Base-by-base conservation (phyloP, 2,888 invertebrate genomes). In the Sinelater perroti region DNA sequence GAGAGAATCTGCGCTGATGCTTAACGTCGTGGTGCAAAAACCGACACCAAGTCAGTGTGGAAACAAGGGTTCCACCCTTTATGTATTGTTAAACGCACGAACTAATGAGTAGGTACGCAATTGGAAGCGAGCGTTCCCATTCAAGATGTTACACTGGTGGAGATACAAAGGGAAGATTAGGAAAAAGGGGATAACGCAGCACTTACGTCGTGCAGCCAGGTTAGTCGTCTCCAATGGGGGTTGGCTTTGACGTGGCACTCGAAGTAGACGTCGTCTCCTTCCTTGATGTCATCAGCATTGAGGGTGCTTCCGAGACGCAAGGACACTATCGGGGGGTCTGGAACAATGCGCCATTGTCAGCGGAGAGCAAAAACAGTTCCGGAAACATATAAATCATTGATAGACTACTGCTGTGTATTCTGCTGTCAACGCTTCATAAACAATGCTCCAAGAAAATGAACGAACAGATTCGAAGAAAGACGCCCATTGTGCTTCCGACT, bases 231-330 rank as follows among this genome's bases (percentile, higher is more conserved):
- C 82, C 89, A 91, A 61, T 87, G 87, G 26, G 94, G 94, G 81
- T 93, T 93, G 70, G 94, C 90, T 72, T 89, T 87, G 72, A 94
- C 91, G 82, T 92, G 91, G 80, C 94, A 94, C 81, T 94, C 94
- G 80, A 94, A 93, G 82, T 93, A 93, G 59, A 93, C 93, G 80
- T 93, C 93, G 73, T 93, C 93, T 46, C 93, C 93, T 79, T 94
- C 94, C 79, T 93, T 94, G 81, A 94, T 94, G 81, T 93, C 93
- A 65, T 90, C 88, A 55, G 91, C 87, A 70, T 89, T 89, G 67
- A 94, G 82, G 56, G 93, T 93, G 73, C 91, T 90, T 72, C 94
- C 94, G 66, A 94, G 83, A 60, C 88, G 84, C 68, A 94, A 79
- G 50, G 88, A 86, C 61, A 94, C 92, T 74, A 92, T 87, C 40